Conservation (phyloP, 2,888 invertebrate genomes). For the Elmis aenea region DNA sequence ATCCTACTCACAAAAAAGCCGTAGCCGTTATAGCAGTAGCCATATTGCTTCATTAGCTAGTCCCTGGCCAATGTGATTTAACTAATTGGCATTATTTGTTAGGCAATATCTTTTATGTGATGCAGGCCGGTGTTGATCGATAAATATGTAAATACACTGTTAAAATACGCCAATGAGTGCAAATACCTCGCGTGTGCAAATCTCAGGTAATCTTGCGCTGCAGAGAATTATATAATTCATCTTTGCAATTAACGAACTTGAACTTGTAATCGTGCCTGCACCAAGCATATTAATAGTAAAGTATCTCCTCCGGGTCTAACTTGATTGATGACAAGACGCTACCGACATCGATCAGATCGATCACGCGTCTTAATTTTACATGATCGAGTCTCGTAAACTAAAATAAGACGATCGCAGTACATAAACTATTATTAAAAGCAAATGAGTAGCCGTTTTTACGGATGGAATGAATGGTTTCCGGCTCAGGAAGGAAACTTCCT, state of each 20-base stretch:
- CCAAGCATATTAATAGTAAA: conserved; percentile 12
- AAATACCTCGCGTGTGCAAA: conserved; percentile 1
- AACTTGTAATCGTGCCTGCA: conserved; percentile 13
- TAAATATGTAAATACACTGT: background rate
- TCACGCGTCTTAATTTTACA: no score
- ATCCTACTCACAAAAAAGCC: no score
- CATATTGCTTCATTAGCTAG: no score
- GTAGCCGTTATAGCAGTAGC: no score
- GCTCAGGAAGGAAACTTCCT: no score
- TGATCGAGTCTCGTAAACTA: no score
- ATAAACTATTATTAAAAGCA: no score
- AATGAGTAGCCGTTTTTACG: no score
- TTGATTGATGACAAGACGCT: conserved; percentile 9
- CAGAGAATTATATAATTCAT: conserved; percentile 12
- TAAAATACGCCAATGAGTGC: background rate
- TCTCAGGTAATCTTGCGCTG: background rate
- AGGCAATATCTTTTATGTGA: conserved; percentile 4
- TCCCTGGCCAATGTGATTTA: conserved; percentile 6
- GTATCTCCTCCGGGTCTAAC: conserved; percentile 7
- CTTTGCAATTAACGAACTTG: conserved; percentile 12
- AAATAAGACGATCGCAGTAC: no score
- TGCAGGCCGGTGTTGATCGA: no score
- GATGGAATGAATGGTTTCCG: no score
- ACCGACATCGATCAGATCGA: conserved; percentile 11
- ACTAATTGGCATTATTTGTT: conserved; percentile 6